Evolutionary conservation across 30 jellyfish, hydroid and myxozoan genomes (phyloP), one percentile per base, ranked within the genome.

Genomic region (Cassiopea andromeda): DNA sequence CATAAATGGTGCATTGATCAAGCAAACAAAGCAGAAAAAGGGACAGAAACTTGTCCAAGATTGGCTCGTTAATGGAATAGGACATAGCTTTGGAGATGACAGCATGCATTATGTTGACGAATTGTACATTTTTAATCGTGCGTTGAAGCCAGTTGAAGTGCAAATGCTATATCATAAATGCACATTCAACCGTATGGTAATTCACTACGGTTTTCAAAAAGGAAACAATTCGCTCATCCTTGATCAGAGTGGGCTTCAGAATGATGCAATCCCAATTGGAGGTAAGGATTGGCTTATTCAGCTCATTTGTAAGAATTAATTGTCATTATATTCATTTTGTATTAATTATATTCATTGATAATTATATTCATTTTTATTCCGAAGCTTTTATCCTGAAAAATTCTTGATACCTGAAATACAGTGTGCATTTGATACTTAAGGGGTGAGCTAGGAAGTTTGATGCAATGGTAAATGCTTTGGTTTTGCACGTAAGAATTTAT

Each of bases 161-260:
- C 82, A 77, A 85, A 81, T 78, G 49, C 84, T 96, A 14, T 91
- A 71, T 49, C 84, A 89, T 60, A 80, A 93, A 78, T 96, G 99
- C 89, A 60, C 85, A 47, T 96, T 96, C 78, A 96, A 96, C 57
- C 82, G 99, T 44, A 96, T 96, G 99, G 95, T 96, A 45, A 93
- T 96, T 64, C 99, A 96, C 73, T 96, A 89, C 82, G 99, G 99
- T 17, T 96, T 96, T 66, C 99, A 96, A 80, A 96, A 92, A 84
- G 98, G 97, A 73, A 96, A 96, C 70, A 87, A 91, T 46, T 78
- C 99, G 17, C 71, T 81, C 19, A 88, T 96, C 13, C 27, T 82
- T 45, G 99, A 96, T 77, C 99, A 96, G 74, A 92, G 98, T 82
- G 99, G 99, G 2, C 90, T 96, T 18, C 97, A 96, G 73, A 96